phyloP scores from a whole-genome alignment of 1,140 invertebrate genomes.

The Anastrepha obliqua region DNA sequence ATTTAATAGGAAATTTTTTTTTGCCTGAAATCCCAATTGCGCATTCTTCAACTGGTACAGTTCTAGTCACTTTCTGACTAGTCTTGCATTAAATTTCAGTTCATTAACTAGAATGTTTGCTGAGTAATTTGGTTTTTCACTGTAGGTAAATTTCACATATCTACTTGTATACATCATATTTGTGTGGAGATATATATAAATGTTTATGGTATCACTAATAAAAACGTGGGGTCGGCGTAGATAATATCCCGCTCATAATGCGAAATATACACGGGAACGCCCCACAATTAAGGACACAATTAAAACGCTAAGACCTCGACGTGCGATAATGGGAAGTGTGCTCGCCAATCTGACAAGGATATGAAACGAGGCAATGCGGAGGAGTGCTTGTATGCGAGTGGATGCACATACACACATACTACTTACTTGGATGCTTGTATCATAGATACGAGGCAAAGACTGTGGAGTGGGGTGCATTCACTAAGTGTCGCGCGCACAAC shows the following conservation, averaged over 20 bases:
- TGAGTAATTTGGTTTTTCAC: no score
- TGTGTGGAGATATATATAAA: no score
- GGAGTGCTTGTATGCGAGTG: background rate
- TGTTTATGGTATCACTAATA: no score
- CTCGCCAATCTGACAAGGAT: slow-evolving; percentile 44
- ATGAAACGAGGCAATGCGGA: background rate
- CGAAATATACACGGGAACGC: background rate
- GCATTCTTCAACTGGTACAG: no score
- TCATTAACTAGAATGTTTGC: no score
- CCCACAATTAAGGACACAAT: slow-evolving; percentile 46
- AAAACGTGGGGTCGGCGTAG: no score
- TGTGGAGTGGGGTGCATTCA: background rate
- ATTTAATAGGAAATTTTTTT: no score
- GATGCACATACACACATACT: background rate
- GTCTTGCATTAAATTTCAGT: no score
- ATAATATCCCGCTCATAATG: background rate
- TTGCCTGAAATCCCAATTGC: no score
- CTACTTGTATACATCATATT: no score
- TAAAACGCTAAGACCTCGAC: slow-evolving; percentile 29
- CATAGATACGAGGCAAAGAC: background rate
- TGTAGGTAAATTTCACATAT: no score
- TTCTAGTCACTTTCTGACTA: no score
- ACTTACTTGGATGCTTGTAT: background rate
- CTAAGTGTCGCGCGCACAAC: slow-evolving; percentile 25
- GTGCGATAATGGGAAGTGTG: slow-evolving; percentile 42